Conservation (phyloP, 92 coral and sea anemone genomes). For the Hydrozoanthus gracilis region DNA sequence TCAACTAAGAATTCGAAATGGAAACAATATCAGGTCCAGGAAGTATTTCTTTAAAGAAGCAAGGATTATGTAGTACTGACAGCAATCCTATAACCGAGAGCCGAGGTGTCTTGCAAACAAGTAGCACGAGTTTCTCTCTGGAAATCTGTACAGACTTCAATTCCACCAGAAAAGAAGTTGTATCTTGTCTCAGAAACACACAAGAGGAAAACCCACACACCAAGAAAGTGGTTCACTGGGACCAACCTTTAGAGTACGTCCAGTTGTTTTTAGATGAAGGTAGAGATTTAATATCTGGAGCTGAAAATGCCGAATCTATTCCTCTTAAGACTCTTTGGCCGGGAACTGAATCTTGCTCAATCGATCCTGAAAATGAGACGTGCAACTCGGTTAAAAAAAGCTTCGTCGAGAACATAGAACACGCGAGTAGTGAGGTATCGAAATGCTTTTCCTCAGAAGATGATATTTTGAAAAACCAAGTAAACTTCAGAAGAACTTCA, state of each 20-base stretch:
- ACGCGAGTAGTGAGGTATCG: not conserved
- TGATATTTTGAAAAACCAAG: not conserved
- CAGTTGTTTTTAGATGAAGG: not conserved
- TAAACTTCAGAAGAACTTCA: not conserved
- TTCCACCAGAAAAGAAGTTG: not conserved
- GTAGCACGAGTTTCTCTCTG: not conserved
- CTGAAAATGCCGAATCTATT: not conserved
- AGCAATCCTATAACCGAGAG: not conserved
- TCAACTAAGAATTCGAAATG: not conserved
- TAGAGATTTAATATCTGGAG: slow-evolving; percentile 14
- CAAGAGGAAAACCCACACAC: not conserved
- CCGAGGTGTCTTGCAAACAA: not conserved
- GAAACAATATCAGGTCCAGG: not conserved
- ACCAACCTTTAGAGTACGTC: not conserved
- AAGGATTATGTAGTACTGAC: not conserved
- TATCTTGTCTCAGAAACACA: slow-evolving; percentile 12
- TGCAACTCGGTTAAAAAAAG: not conserved
- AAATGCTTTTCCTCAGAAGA: not conserved
- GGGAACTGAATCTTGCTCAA: not conserved
- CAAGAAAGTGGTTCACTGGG: slow-evolving; percentile 29
- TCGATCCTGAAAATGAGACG: not conserved
- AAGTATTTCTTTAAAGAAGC: not conserved
- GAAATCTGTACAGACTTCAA: not conserved
- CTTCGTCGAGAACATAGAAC: not conserved
- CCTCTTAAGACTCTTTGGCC: slow-evolving; percentile 41